Evolutionary conservation across 1,140 invertebrate species (phyloP).

Genomic region (Nixonia krombeini): DNA sequence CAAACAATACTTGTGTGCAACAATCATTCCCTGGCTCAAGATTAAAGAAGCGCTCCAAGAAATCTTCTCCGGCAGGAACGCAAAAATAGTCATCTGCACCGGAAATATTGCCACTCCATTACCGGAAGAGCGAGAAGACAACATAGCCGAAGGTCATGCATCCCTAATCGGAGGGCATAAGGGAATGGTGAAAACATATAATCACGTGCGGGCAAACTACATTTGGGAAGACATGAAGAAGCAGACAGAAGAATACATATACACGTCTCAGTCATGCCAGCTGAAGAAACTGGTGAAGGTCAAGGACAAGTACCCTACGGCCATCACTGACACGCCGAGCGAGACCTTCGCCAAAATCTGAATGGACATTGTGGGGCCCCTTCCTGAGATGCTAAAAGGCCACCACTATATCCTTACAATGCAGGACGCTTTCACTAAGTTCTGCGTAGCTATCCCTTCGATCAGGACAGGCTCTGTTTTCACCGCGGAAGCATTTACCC

Average conservation of each 20-base stretch:
- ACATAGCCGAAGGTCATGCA: conserved; percentile 11
- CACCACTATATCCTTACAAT: conserved; percentile 55
- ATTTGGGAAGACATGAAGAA: conserved; percentile 27
- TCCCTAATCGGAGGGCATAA: conserved; percentile 25
- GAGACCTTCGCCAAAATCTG: conserved; percentile 31
- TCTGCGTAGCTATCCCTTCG: conserved; percentile 26
- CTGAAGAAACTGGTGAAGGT: conserved; percentile 16
- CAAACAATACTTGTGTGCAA: no score
- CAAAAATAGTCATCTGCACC: no score
- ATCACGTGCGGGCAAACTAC: conserved; percentile 20
- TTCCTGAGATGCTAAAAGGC: conserved; percentile 32
- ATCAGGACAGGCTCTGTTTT: not conserved
- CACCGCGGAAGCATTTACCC: conserved; percentile 10
- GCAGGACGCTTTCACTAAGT: conserved; percentile 56
- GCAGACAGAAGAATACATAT: conserved; percentile 20
- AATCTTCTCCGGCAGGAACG: no score
- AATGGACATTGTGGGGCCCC: conserved; percentile 54
- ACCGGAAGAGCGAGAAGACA: conserved; percentile 1
- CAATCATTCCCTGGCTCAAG: no score
- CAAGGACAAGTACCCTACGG: conserved; percentile 35
- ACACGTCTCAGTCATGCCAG: conserved; percentile 30
- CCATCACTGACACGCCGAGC: conserved; percentile 36
- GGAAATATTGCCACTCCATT: no score
- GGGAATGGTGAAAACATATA: conserved; percentile 22
- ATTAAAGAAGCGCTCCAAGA: no score